These are phyloP conservation scores for Menidia menidia DNA, from an alignment of 2,797 vertebrate species.

Conservation along the genomic window DNA sequence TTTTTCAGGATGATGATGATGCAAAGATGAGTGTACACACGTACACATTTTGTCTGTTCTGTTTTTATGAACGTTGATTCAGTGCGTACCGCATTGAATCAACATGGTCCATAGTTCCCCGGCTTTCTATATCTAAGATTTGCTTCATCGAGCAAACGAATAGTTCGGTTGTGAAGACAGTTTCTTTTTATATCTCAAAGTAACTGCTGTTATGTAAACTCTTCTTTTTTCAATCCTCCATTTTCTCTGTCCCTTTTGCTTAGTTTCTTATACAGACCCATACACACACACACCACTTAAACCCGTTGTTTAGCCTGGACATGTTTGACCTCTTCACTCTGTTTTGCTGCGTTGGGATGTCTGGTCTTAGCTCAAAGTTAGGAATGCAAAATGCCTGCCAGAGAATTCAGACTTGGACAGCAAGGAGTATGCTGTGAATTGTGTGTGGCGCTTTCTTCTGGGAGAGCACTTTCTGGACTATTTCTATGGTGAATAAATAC, in stretches of 20 bases:
- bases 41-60: too few relatives aligned
- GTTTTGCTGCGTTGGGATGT: conserved; percentile 61
- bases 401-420: conserved; percentile 57
- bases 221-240: conserved; percentile 24
- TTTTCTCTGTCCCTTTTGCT: neutral
- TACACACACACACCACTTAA: conserved; percentile 39
- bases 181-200: too few relatives aligned
- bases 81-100: too few relatives aligned
- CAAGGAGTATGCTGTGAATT: conserved; percentile 41
- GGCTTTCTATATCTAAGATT: too few relatives aligned
- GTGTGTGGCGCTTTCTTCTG: conserved; percentile 32
- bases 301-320: conserved; percentile 67
- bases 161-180: too few relatives aligned
- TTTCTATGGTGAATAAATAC: conserved; percentile 61
- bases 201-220: too few relatives aligned
- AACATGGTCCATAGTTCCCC: too few relatives aligned
- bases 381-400: conserved; percentile 70
- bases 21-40: too few relatives aligned
- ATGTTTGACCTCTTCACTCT: conserved; percentile 61
- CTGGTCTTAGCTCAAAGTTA: conserved; percentile 67
- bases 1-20: too few relatives aligned
- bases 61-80: too few relatives aligned
- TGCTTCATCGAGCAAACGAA: too few relatives aligned
- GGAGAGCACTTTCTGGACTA: conserved; percentile 48
- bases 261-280: conserved; percentile 12